Percentiles rank a stretch among this genome's conserved stretches.
Evolutionary conservation across 2,888 invertebrate genomes (phyloP).

Genomic region (Tupiocoris notatus): DNA sequence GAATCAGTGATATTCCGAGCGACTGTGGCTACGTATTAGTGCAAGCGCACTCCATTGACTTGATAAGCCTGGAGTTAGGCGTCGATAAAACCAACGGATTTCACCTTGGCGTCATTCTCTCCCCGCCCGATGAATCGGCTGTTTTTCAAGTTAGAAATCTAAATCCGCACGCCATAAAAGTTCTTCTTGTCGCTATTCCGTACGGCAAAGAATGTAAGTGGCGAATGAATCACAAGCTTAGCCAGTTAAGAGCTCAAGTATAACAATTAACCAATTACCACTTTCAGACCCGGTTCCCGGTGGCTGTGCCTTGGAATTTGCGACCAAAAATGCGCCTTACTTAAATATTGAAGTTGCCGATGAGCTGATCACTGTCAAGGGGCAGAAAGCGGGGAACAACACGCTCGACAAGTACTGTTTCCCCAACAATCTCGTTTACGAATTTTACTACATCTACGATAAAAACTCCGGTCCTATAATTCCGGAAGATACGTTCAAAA

Average conservation of each 20-base stretch:
- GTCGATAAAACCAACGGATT: not conserved
- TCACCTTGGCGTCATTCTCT: not conserved
- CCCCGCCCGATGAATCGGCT: not conserved
- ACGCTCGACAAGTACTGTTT: not conserved
- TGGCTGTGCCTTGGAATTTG: conserved; percentile 16
- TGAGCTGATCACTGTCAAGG: not conserved
- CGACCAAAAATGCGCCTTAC: not conserved
- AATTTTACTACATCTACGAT: conserved; percentile 4
- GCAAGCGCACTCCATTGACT: not conserved
- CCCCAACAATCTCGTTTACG: conserved; percentile 2
- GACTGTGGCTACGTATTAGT: not conserved
- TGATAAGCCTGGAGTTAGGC: too few species aligned
- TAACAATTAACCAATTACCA: too few species aligned
- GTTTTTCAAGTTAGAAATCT: not conserved
- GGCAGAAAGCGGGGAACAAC: not conserved
- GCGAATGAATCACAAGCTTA: too few species aligned
- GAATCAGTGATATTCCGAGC: not conserved
- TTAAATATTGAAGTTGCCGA: not conserved
- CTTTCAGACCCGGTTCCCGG: conserved; percentile 16
- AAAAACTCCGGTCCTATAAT: too few species aligned
- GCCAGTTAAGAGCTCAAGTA: too few species aligned
- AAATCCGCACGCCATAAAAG: not conserved
- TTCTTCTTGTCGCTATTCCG: not conserved
- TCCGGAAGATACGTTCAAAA: not conserved
- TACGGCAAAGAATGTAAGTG: not conserved